Base-by-base conservation (phyloP, 2,888 invertebrate genomes). In the Phlogophora meticulosa region DNA sequence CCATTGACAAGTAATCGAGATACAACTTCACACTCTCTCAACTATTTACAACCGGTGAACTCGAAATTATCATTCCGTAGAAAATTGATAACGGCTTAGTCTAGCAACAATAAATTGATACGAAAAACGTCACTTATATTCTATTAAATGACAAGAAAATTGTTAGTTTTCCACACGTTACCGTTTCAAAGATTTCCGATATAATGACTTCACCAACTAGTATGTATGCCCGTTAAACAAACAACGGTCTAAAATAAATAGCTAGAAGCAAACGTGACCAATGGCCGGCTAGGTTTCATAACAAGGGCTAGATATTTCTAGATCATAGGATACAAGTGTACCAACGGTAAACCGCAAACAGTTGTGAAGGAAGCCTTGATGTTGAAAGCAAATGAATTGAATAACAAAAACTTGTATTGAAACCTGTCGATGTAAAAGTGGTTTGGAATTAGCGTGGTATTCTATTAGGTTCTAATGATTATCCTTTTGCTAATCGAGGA, bases 251-350 rank as follows among this genome's bases (percentile, higher is more conserved):
- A 81, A 81, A 80, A 81, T 82, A 83, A 81, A 81, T 81, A 79
- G 62, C 66, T 69, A 75, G 61, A 63, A 70, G 75, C 77, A 89
- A 87, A 93, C 93, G 93, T 93, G 92, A 91, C 91, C 87, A 84
- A 81, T 73, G 72, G 78, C 74, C 82, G 86, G 85, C 87, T 85
- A 76, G 74, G 80, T 93, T 93, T 93, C 93, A 92, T 88, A 93
- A 93, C 92, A 92, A 88, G 84, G 78, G 79, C 82, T 83, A 82
- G 89, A 88, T 93, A 92, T 92, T 93, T 92, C 90, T 88, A 91
- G 90, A 89, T 87, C 81, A 81, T 85, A 85, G 88, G 86, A 88
- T 88, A 86, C 86, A 85, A 85, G 83, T 85, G 85, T 75, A 75
- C 63, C 51, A 72, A 81, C 76, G 67, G 76, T 78, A 75, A 86